phyloP scores from a whole-genome alignment of 1,140 invertebrate genomes.

The Drosophila sucinea region DNA sequence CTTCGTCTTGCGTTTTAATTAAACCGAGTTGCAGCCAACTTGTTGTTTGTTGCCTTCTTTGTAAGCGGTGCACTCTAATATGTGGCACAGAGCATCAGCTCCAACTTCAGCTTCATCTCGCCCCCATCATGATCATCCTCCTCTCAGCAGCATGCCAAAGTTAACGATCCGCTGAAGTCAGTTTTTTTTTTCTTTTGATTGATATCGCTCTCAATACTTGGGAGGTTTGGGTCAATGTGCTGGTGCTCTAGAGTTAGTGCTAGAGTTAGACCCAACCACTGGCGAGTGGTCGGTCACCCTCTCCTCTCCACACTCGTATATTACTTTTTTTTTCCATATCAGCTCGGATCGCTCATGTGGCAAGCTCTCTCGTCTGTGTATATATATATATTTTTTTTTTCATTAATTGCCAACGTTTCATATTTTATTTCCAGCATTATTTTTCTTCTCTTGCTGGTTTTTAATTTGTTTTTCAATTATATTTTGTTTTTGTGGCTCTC shows the following conservation, averaged over 20 bases:
- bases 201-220: conserved; percentile 51
- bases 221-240: conserved; percentile 49
- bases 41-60: conserved; percentile 36
- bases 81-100: conserved; percentile 55
- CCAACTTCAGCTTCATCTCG: conserved; percentile 40
- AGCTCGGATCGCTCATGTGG: conserved; percentile 47
- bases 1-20: conserved; percentile 42
- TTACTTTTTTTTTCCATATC: conserved; percentile 47
- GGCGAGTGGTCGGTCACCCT: conserved; percentile 47
- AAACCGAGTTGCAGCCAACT: conserved; percentile 43
- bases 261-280: conserved; percentile 9
- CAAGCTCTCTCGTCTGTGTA: conserved; percentile 24
- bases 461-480: conserved; percentile 81
- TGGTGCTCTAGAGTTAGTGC: conserved; percentile 13
- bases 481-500: conserved; percentile 60
- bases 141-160: conserved; percentile 20
- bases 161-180: conserved; percentile 65
- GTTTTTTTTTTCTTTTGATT: conserved; percentile 49
- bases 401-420: conserved; percentile 80
- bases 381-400: conserved; percentile 34
- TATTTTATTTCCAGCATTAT: conserved; percentile 75
- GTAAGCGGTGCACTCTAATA: conserved; percentile 33
- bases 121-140: conserved; percentile 3
- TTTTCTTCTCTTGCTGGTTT: conserved; percentile 49
- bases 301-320: background rate